These are phyloP conservation scores for Drosophila diplacantha DNA, from an alignment of 2,888 invertebrate species.

Conservation along the genomic window DNA sequence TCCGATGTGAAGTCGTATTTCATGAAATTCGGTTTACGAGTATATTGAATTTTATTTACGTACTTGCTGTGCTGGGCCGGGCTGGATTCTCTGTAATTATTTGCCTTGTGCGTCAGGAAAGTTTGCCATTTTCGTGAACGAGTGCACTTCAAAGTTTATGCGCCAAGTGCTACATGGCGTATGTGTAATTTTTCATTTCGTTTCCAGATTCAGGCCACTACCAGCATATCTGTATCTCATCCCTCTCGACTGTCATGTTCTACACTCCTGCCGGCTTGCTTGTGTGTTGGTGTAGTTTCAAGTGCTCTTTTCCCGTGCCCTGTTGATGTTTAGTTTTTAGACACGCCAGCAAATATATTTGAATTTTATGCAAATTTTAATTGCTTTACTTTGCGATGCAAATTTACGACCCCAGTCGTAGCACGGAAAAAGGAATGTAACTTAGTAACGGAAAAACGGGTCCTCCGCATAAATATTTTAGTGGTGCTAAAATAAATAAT, in stretches of 20 bases:
- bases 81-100: slow-evolving; percentile 41
- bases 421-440: neutral
- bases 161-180: slow-evolving; percentile 52
- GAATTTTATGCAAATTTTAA: slow-evolving; percentile 70
- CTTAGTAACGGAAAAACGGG: slow-evolving; percentile 10
- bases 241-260: slow-evolving; percentile 52
- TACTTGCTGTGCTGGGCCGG: neutral
- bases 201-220: slow-evolving; percentile 31
- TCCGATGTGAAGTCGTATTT: slow-evolving; percentile 13
- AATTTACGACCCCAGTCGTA: slow-evolving; percentile 46
- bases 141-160: slow-evolving; percentile 55
- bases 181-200: slow-evolving; percentile 59
- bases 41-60: slow-evolving; percentile 12
- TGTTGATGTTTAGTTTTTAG: slow-evolving; percentile 64
- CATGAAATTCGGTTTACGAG: slow-evolving; percentile 14
- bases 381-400: slow-evolving; percentile 53
- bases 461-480: slow-evolving; percentile 46
- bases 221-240: slow-evolving; percentile 19
- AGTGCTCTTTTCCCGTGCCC: slow-evolving; percentile 40
- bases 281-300: slow-evolving; percentile 33
- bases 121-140: slow-evolving; percentile 46
- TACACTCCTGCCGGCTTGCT: slow-evolving; percentile 22
- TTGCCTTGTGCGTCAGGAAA: slow-evolving; percentile 36
- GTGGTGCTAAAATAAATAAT: slow-evolving; percentile 49
- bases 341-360: slow-evolving; percentile 49